phyloP scores from a whole-genome alignment of 1,140 invertebrate genomes.

The Drepana arcuata region DNA sequence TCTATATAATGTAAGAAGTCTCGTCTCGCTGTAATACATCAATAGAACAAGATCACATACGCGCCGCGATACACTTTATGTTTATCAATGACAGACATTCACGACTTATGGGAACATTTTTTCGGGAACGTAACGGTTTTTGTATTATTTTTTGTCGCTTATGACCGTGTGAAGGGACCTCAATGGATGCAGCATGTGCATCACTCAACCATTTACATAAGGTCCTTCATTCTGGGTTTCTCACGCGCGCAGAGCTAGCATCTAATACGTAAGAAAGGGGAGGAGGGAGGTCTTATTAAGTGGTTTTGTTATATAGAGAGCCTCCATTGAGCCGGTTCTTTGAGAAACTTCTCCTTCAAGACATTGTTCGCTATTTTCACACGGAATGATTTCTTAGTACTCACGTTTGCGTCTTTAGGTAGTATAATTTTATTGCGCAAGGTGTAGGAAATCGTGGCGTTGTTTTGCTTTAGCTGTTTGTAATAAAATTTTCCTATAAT shows the following conservation, averaged over 20 bases:
- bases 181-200: constrained; percentile 60
- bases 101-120: constrained; percentile 63
- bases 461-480: too few species aligned
- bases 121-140: constrained; percentile 67
- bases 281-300: constrained; percentile 22
- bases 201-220: constrained; percentile 26
- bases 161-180: constrained; percentile 65
- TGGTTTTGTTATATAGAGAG: constrained; percentile 25
- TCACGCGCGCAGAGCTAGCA: constrained; percentile 7
- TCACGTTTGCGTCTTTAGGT: too few species aligned
- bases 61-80: too few species aligned
- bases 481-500: too few species aligned
- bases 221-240: constrained; percentile 22
- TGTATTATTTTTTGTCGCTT: constrained; percentile 67
- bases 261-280: constrained; percentile 4
- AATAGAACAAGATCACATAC: too few species aligned
- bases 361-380: constrained; percentile 54
- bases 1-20: too few species aligned
- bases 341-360: constrained; percentile 34
- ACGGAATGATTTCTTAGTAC: constrained; percentile 39
- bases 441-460: constrained; percentile 23
- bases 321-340: constrained; percentile 58
- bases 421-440: too few species aligned
- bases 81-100: constrained; percentile 57
- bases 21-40: too few species aligned